Conservation (phyloP, 2,888 invertebrate genomes). For the Luperina nickerlii region DNA sequence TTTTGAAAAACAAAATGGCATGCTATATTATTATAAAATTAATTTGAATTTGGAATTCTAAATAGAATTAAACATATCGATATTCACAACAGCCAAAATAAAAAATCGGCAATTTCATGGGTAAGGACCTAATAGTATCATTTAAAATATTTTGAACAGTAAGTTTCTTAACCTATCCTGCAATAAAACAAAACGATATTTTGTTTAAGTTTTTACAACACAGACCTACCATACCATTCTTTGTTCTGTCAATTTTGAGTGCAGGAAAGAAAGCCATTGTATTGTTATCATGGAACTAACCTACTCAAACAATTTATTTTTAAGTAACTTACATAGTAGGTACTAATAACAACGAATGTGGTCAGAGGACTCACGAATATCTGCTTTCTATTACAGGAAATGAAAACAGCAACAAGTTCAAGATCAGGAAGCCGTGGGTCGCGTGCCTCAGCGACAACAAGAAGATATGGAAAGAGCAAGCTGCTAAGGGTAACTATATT, state of each 20-base stretch:
- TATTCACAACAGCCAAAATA: no score
- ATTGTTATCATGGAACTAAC: not conserved
- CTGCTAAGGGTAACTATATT: conserved; percentile 91
- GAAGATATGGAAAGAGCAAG: conserved; percentile 95
- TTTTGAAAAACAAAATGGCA: no score
- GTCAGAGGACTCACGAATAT: not conserved
- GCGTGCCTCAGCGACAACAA: conserved; percentile 94
- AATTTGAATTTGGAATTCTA: no score
- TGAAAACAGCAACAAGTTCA: conserved; percentile 87
- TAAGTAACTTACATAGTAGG: not conserved
- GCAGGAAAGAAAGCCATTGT: not conserved
- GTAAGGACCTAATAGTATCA: no score
- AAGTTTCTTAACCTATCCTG: not conserved
- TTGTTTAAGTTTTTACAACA: conserved; percentile 1
- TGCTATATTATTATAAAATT: no score
- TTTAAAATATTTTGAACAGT: not conserved
- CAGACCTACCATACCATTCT: not conserved
- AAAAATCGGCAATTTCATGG: no score
- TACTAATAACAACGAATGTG: not conserved
- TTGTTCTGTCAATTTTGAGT: not conserved
- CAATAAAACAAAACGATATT: not conserved
- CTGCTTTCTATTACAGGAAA: conserved; percentile 74
- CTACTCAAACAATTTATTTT: not conserved
- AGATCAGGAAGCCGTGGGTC: conserved; percentile 95
- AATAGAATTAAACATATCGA: no score